Base-by-base conservation (phyloP, 2,888 invertebrate species). In the Leuctra nigra region DNA sequence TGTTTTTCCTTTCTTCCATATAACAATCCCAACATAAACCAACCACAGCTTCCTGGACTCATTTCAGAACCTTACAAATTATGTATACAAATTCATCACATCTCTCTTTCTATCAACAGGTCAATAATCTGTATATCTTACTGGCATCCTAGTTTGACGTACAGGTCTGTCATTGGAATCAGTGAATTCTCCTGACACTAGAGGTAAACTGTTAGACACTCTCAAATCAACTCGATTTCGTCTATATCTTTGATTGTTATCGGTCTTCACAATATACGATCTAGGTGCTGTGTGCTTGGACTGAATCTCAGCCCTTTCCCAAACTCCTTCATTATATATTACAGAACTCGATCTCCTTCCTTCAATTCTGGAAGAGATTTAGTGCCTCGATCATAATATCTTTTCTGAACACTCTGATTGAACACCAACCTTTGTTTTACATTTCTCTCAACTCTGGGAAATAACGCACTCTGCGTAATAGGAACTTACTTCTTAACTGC, bases 201-300 rank as follows among this genome's bases (percentile, higher is more conserved):
- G n/a, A n/a, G n/a, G n/a, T n/a, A n/a, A n/a, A n/a, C n/a, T n/a
- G n/a, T n/a, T n/a, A 3, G 25, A 25, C 25, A 24, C 16, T 16
- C 47, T 23, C 23, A 47, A 25, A 25, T 47, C 47, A 13, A 11
- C 3, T n/a, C 47, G 24, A 47, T 47, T 47, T 16, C 47, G 23
- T 25, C 47, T 47, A 29, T 47, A 47, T 14, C 16, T 29, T n/a
- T 23, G 23, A 47, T n/a, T 16, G 7, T 47, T 24, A 24, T 13
- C 25, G 16, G 13, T 11, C 4, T 11, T 25, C 25, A 25, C n/a
- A n/a, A n/a, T n/a, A 18, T 47, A 47, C 14, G 47, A 47, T 16
- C 47, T 24, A 13, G 47, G 47, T 25, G 25, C 9, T 11, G 24
- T 16, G 24, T 47, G 25, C 13, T 13, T 13, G 16, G 4, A 11